Evolutionary conservation across 2,797 vertebrate species (phyloP).

Genomic region (Mycteria americana): DNA sequence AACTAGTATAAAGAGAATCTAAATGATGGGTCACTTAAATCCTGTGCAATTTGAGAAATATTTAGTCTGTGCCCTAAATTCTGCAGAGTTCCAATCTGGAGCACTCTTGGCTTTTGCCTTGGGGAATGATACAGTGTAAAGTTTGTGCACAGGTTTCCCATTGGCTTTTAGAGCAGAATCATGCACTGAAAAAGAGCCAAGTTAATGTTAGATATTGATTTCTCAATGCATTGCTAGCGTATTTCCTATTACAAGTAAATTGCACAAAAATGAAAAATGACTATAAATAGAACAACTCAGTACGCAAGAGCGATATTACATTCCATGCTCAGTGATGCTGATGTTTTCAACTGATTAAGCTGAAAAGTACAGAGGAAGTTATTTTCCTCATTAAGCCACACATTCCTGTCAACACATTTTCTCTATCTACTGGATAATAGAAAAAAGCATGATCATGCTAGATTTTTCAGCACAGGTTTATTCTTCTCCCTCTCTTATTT

Average conservation of each 20-base stretch:
- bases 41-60: background rate
- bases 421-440: background rate
- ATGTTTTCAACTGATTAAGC: background rate
- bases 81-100: background rate
- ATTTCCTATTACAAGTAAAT: slow-evolving; percentile 9
- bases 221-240: background rate
- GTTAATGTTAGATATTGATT: background rate
- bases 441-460: background rate
- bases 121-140: background rate
- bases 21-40: background rate
- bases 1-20: background rate
- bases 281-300: background rate
- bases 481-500: background rate
- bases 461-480: background rate
- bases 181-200: background rate
- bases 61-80: slow-evolving; percentile 37
- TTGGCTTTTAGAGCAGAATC: background rate
- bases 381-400: background rate
- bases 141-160: background rate
- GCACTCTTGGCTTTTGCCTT: background rate
- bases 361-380: background rate
- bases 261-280: background rate
- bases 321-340: background rate
- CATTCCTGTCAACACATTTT: background rate
- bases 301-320: background rate